Evolutionary conservation across 2,797 vertebrate genomes (phyloP), one percentile per base, ranked within the genome.

Genomic region (Enteromius anoplus): DNA sequence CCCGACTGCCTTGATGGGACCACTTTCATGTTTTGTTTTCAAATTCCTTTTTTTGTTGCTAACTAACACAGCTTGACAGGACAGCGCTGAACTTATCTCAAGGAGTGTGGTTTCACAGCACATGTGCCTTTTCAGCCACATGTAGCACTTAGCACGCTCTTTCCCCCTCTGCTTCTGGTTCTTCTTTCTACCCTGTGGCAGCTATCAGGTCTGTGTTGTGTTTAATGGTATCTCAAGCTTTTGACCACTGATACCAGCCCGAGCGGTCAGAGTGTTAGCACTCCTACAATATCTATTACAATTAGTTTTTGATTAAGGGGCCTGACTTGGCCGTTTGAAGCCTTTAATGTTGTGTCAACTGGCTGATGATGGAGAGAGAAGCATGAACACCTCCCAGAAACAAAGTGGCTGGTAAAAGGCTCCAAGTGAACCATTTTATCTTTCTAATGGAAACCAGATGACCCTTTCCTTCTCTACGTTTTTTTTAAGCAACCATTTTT

Each of bases 231-330:
- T 91, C 95, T 95, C 94, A 93, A 93, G 94, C 95, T 94, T 93
- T 93, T 93, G 93, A 93, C 93, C 89, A 91, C 94, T 93, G 96
- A 96, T 95, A 96, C 95, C 96, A 95, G 91, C 92, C 94, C 94
- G 88, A 93, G 94, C 93, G 94, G 96, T 97, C 97, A 96, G 95
- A 85, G 95, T 96, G 97, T 97, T 97, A 96, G 97, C 95, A 97
- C 96, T 98, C 96, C 96, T 95, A 96, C 94, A 95, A 95, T 98
- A 98, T 98, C 97, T 98, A 95, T 97, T 96, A 97, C 97, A 99
- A 99, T 99, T 99, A 98, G 96, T 97, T 98, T 97, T 97, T 98
- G 98, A 99, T 99, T 98, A 99, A 98, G 96, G 96, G 95, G 96
- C 93, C 95, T 94, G 91, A 95, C 90, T 89, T 91, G 95, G 95